A percentile compares a stretch with the other conserved stretches of the same genome.
Conservation (phyloP, 2,113 vertebrate species). For the Etheostoma spectabile region DNA sequence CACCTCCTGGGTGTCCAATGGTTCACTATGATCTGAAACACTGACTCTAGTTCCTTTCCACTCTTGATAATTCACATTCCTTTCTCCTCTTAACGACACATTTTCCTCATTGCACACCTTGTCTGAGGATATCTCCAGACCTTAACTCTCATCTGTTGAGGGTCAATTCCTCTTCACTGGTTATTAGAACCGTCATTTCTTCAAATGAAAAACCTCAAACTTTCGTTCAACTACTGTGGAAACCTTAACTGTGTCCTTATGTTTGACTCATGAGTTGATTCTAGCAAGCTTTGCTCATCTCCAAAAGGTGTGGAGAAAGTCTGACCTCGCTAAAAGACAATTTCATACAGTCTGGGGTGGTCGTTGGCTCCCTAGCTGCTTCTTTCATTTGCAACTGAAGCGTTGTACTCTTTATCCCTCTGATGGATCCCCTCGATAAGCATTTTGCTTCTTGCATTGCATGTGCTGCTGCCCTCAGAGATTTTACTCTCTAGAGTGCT, state of each 20-base stretch:
- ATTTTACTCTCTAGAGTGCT: no score
- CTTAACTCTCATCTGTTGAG: conserved; percentile 68
- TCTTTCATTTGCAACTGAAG: not conserved
- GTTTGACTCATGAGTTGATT: conserved; percentile 23
- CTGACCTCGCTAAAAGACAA: conserved; percentile 56
- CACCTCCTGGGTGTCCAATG: not conserved
- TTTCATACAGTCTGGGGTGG: conserved; percentile 13
- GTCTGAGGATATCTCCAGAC: conserved; percentile 63
- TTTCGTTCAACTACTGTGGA: not conserved
- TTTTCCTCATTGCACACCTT: not conserved
- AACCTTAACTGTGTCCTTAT: rapidly evolving
- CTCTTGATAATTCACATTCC: not conserved
- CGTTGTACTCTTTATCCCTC: not conserved
- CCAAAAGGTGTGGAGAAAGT: not conserved
- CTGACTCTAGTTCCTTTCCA: not conserved
- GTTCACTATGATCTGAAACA: not conserved
- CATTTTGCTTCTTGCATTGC: no score
- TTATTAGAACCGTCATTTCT: conserved; percentile 5
- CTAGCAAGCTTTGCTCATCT: conserved; percentile 21
- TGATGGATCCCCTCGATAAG: not conserved
- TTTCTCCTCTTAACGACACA: not conserved
- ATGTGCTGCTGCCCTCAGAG: no score
- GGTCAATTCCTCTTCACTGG: conserved; percentile 48
- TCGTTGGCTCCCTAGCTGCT: not conserved
- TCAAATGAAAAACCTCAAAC: conserved; percentile 21